phyloP scores from a whole-genome alignment of 2,888 invertebrate species.

The Ophion ellenae region DNA sequence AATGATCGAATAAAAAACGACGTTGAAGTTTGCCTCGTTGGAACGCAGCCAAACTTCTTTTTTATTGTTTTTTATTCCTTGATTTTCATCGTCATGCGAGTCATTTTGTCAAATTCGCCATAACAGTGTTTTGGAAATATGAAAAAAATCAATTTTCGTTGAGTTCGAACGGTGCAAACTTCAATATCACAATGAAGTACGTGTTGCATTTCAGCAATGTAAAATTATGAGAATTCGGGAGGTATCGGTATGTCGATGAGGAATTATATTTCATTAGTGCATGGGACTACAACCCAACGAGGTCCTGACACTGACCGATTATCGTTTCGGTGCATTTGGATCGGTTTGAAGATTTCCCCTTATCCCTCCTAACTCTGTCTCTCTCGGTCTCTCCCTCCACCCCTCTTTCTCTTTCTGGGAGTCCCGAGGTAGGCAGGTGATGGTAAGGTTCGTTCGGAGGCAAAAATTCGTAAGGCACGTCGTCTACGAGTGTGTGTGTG shows the following conservation, averaged over 20 bases:
- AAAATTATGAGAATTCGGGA: neutral
- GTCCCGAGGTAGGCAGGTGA: conserved; percentile 62
- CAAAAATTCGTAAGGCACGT: conserved; percentile 56
- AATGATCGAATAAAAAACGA: neutral
- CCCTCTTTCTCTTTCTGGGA: conserved; percentile 27
- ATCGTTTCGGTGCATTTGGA: conserved; percentile 53
- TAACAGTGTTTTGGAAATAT: too few species aligned
- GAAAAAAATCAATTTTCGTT: too few species aligned
- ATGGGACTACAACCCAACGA: conserved; percentile 20
- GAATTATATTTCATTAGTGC: conserved; percentile 19
- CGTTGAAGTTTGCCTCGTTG: too few species aligned
- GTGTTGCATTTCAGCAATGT: neutral
- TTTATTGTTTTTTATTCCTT: too few species aligned
- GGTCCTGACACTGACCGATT: conserved; percentile 49
- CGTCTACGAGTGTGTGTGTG: conserved; percentile 8
- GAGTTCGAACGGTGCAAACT: too few species aligned
- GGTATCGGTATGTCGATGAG: neutral
- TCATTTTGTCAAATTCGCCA: too few species aligned
- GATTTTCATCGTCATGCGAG: too few species aligned
- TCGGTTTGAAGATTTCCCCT: conserved; percentile 12
- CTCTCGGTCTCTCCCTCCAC: neutral
- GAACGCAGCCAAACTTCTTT: too few species aligned
- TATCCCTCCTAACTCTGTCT: neutral
- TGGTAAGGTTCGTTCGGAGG: conserved; percentile 55
- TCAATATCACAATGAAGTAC: too few species aligned